These are phyloP conservation scores for Triplophysa siluroides DNA, from an alignment of 2,113 vertebrate genomes.

Conservation along the genomic window DNA sequence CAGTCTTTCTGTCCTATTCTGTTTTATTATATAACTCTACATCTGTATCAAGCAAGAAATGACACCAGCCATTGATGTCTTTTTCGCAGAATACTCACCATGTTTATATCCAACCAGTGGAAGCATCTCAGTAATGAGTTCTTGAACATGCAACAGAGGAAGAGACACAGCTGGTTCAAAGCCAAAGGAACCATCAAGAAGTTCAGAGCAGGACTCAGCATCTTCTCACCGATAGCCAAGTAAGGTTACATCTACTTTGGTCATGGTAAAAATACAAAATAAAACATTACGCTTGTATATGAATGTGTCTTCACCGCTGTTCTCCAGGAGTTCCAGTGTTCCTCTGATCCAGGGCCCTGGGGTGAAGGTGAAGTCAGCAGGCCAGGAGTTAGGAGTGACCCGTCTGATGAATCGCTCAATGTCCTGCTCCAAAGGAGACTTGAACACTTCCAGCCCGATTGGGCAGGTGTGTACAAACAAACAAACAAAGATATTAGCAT, in stretches of 20 bases:
- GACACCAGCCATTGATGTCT: constrained; percentile 13
- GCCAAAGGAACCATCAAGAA: constrained; percentile 97
- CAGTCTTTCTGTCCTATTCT: not conserved
- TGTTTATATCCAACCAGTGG: constrained; percentile 98
- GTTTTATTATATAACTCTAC: not conserved
- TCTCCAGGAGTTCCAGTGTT: constrained; percentile 91
- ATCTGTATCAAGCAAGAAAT: not conserved
- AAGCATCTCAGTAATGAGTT: constrained; percentile 99
- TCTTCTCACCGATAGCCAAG: constrained; percentile 98
- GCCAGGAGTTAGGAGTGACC: constrained; percentile 89
- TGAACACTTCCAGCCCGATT: constrained; percentile 87
- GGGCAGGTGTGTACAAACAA: constrained; percentile 80
- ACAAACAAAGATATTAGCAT: not conserved
- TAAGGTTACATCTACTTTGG: constrained; percentile 59
- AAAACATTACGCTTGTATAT: not conserved
- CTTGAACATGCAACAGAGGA: constrained; percentile 97
- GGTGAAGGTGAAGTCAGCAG: constrained; percentile 90
- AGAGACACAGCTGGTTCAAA: constrained; percentile 98
- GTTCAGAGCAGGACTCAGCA: constrained; percentile 96
- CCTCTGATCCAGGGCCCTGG: constrained; percentile 94
- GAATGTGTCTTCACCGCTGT: not conserved
- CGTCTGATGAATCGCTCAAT: constrained; percentile 95
- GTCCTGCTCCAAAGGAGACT: constrained; percentile 94
- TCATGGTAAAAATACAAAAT: not conserved
- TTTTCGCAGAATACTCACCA: constrained; percentile 86